Base-by-base conservation (phyloP, 2,797 vertebrate species). In the Myripristis jacobus region DNA sequence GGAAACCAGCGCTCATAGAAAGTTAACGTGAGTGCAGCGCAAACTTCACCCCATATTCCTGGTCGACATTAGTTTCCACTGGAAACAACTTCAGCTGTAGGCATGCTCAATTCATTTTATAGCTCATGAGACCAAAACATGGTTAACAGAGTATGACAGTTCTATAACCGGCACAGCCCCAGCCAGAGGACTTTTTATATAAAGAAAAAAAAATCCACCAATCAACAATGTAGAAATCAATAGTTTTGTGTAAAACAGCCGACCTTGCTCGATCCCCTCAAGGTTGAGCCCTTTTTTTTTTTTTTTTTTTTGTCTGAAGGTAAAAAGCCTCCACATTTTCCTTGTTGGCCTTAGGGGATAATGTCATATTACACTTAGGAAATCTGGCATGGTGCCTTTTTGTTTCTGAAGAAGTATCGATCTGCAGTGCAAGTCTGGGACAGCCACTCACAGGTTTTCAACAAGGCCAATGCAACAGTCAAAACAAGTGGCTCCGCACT, bases 381-480 rank as follows among this genome's bases (percentile, higher is more conserved):
- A 76, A 70, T 70, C 34, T 24, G 36, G 59, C 56, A 78, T 69
- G 60, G 19, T 18, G 18, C 7, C 44, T 19, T 19, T n/a, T 47
- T 19, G n/a, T 47, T 16, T 47, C 44, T n/a, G 18, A 82, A 72
- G 66, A 60, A 70, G 69, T 76, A 88, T 86, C 84, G 87, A 88
- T 86, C 67, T 72, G 13, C 21, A 25, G 47, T 52, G 66, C 38
- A 70, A 55, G 71, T 41, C 77, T 61, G 69, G 72, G 3, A 24
- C 81, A 24, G 76, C 65, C 5, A 74, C 75, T 81, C 79, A 86
- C 48, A 83, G 80, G 82, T 72, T 70, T 75, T 81, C 73, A 68
- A 76, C 18, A n/a, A 47, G 16, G 70, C 25, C 29, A 72, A 67
- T 78, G 74, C 63, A 74, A 56, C 53, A 46, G 44, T 46, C 4